phyloP scores from a whole-genome alignment of 2,113 vertebrate species.

The Eurystomus gularis region DNA sequence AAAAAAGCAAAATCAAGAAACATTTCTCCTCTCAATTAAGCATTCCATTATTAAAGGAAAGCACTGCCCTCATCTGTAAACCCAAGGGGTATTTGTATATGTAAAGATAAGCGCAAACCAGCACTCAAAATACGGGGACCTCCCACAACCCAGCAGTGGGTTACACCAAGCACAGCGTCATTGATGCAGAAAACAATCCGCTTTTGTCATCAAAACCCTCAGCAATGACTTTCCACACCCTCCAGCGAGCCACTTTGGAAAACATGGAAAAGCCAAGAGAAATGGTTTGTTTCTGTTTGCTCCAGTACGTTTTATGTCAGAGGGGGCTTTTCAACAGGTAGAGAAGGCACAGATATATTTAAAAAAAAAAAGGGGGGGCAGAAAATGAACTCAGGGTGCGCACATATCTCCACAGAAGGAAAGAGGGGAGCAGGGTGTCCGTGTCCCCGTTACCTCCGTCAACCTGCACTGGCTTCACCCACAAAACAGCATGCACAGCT shows the following conservation, averaged over 20 bases:
- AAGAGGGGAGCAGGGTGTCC: background rate
- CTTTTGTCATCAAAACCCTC: background rate
- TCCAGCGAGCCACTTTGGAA: background rate
- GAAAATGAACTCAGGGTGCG: fast-evolving
- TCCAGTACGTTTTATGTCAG: background rate
- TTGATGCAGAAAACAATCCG: background rate
- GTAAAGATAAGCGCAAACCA: background rate
- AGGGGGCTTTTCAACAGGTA: background rate
- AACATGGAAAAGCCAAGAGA: background rate
- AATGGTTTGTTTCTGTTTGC: background rate
- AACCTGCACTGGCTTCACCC: background rate
- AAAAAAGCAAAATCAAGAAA: background rate
- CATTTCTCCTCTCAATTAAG: background rate
- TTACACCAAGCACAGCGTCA: background rate
- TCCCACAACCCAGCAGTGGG: background rate
- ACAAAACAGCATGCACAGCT: fast-evolving
- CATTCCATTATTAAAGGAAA: background rate
- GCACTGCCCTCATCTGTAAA: background rate
- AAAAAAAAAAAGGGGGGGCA: background rate
- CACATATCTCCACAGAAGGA: fast-evolving
- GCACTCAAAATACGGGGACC: fast-evolving
- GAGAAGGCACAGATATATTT: fast-evolving
- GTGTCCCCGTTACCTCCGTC: fast-evolving
- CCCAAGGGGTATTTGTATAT: no score
- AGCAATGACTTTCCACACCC: background rate